Conservation (phyloP, 30 jellyfish, hydroid and myxozoan species). For the Aurelia coerulea region DNA sequence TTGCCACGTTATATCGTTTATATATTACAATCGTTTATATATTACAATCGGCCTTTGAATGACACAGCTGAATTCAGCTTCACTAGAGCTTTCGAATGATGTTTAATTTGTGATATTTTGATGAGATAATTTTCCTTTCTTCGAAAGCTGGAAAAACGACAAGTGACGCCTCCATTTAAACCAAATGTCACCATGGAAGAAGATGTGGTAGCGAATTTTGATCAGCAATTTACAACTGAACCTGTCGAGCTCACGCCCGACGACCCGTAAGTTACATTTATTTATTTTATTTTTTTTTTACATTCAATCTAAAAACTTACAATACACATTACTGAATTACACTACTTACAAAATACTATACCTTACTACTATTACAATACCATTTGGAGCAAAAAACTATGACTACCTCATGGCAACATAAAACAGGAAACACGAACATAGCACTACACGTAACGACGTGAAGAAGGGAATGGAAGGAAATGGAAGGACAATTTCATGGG, state of each 20-base stretch:
- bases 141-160: conserved; percentile 87
- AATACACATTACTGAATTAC: too few species aligned
- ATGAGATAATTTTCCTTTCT: neutral
- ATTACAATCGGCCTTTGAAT: too few species aligned
- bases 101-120: neutral
- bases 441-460: too few species aligned
- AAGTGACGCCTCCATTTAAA: conserved; percentile 90
- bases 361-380: too few species aligned
- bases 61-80: too few species aligned
- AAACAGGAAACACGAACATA: too few species aligned
- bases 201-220: conserved; percentile 86
- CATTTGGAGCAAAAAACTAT: too few species aligned
- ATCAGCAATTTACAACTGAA: conserved; percentile 96
- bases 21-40: too few species aligned
- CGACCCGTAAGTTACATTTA: conserved; percentile 84
- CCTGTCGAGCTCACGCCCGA: conserved; percentile 99
- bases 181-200: conserved; percentile 90
- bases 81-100: neutral
- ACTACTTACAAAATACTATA: too few species aligned
- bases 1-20: too few species aligned
- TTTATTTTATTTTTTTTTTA: neutral
- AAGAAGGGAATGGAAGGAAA: neutral
- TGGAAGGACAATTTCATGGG: neutral
- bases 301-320: too few species aligned
- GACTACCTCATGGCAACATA: too few species aligned